Evolutionary conservation across 2,888 invertebrate species (phyloP), one percentile per base, ranked within the genome.

Genomic region (Junonia oenone): DNA sequence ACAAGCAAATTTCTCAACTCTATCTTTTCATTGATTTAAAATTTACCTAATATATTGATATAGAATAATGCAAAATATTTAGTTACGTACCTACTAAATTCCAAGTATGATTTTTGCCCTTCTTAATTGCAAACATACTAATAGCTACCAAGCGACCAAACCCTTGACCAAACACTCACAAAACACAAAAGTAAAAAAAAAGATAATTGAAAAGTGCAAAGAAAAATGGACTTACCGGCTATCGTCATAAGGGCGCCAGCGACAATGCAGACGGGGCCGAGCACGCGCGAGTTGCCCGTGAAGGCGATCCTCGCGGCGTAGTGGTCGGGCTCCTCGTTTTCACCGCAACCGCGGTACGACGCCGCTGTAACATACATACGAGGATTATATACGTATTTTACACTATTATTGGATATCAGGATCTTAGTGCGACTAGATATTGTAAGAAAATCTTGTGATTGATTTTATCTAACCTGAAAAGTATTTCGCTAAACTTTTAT

Each of bases 251-350:
- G 83, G 43, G 92, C 92, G n/a, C 94, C 95, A 46, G 94, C 93
- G 52, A 93, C 94, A 70, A 95, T 93, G 83, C 94, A 95, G 47
- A 93, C 93, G 1, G 95, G 95, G 31, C 95, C 95, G 58, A 95
- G 83, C 59, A 94, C 92, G 17, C 95, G 88, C 8, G 94, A 94
- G 77, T 94, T 94, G 63, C 94, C 94, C 5, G 94, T 94, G 78
- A 94, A 94, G 31, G 94, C 94, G 68, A 94, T 93, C 61, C 95
- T 86, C 37, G 93, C 94, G 45, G 92, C 93, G 71, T 94, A 94
- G 73, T 94, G 92, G 71, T 94, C 93, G 1, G 93, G 93, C 71
- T 93, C 93, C 76, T 95, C 94, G 71, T 93, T 94, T 69, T 93
- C 93, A 45, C 93, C 94, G 51, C 93, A 94, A 54, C 94, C 94